Conservation (phyloP, 2,113 vertebrate species). For the Epinephelus cyanopodus region DNA sequence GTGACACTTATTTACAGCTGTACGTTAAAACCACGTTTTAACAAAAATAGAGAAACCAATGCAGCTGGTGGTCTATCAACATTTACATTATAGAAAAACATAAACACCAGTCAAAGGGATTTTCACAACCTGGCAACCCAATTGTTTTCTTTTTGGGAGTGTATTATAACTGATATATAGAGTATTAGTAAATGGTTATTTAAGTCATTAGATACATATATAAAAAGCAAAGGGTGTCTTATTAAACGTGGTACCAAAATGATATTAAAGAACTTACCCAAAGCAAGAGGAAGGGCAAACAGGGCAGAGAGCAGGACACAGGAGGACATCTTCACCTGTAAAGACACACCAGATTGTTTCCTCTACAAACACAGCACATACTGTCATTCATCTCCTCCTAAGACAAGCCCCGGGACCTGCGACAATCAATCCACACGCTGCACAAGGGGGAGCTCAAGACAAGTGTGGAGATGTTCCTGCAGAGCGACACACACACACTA, state of each 20-base stretch:
- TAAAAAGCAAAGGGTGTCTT: neutral
- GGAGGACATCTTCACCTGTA: slow-evolving; percentile 68
- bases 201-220: neutral
- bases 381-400: slow-evolving; percentile 40
- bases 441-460: slow-evolving; percentile 4
- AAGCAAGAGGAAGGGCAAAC: slow-evolving; percentile 39
- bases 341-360: slow-evolving; percentile 25
- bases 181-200: neutral
- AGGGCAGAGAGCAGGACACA: slow-evolving; percentile 52
- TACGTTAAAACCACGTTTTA: neutral
- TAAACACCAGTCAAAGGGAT: neutral
- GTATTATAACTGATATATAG: neutral
- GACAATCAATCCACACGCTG: slow-evolving; percentile 23
- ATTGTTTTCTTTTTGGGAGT: neutral
- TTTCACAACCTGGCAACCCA: neutral
- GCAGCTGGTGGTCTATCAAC: neutral
- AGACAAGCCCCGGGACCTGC: slow-evolving; percentile 20
- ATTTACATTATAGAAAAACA: neutral
- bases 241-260: neutral
- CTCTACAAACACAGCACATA: slow-evolving; percentile 25
- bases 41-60: neutral
- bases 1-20: neutral
- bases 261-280: slow-evolving; percentile 54
- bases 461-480: neutral
- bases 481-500: neutral